Base-by-base conservation (phyloP, 2,888 invertebrate genomes). In the Augochlorella aurata region DNA sequence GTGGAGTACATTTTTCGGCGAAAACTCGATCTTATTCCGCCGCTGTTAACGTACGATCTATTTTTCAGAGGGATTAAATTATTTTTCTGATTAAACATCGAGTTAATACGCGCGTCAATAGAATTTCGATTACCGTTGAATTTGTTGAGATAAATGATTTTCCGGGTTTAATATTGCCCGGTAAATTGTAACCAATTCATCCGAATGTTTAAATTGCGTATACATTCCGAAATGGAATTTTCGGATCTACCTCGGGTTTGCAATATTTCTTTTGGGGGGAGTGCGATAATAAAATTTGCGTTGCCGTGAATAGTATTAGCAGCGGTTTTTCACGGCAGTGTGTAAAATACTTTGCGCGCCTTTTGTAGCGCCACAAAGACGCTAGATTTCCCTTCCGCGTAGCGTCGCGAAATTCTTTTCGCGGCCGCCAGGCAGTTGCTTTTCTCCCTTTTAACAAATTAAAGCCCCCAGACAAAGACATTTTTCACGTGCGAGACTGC, bases 361-460 rank as follows among this genome's bases (percentile, higher is more conserved):
- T 38, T n/a, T 63, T 44, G 29, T 63, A 44, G 38, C 38, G 38
- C 38, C 29, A 44, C 38, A 38, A 63, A 72, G 61, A 50, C 69
- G 76, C 52, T 18, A 66, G 70, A 73, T 74, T 77, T 77, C 54
- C 50, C 49, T 38, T 65, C n/a, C 52, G 16, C 44, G 38, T 29
- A 65, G 73, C 47, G 54, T 77, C 69, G 38, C 65, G 65, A 68
- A 45, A 68, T 63, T 80, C 54, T 50, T 65, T 29, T 21, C 50
- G 61, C 47, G 68, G 71, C 79, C 14, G 7, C 24, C 24, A 10
- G 77, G 73, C 77, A 77, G 79, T 74, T 83, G 79, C 74, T 76
- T 87, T 87, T 90, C 86, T 87, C 87, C 90, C 90, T 92, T 92
- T 92, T 90, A 92, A 91, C 90, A 91, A 91, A 92, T 92, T 91